A percentile compares a stretch with the other conserved stretches of the same genome.
Evolutionary conservation across 2,113 vertebrate genomes (phyloP).

Genomic region (Amphilophus citrinellus): DNA sequence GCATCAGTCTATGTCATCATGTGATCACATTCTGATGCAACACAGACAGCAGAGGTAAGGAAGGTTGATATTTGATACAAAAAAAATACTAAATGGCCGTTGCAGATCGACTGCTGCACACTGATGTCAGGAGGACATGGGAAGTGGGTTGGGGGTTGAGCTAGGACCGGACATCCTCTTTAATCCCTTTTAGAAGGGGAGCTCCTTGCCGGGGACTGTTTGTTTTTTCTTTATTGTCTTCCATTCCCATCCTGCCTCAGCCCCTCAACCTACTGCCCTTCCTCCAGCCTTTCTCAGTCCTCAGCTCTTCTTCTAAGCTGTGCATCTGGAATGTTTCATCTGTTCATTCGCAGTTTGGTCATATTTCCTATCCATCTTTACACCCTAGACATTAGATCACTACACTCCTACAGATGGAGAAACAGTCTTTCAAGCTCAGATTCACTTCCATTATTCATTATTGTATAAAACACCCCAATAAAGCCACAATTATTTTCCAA

Average conservation of each 20-base stretch:
- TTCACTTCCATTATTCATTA: neutral
- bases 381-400: slow-evolving; percentile 25
- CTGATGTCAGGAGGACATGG: slow-evolving; percentile 70
- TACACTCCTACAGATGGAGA: slow-evolving; percentile 27
- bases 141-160: slow-evolving; percentile 57
- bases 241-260: slow-evolving; percentile 51
- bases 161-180: slow-evolving; percentile 77
- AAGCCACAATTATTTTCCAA: neutral
- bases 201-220: slow-evolving; percentile 58
- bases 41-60: slow-evolving; percentile 30
- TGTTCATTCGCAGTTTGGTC: slow-evolving; percentile 16
- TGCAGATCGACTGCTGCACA: slow-evolving; percentile 17
- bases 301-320: slow-evolving; percentile 25
- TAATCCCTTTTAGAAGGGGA: slow-evolving; percentile 70
- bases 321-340: slow-evolving; percentile 47
- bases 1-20: slow-evolving; percentile 18
- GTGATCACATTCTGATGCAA: slow-evolving; percentile 21
- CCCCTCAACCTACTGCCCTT: slow-evolving; percentile 7
- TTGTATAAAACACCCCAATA: neutral
- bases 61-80: neutral
- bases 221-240: slow-evolving; percentile 69
- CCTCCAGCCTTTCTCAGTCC: slow-evolving; percentile 27
- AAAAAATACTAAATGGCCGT: slow-evolving; percentile 29
- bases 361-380: slow-evolving; percentile 43
- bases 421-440: slow-evolving; percentile 27